These are phyloP conservation scores for Coccyzus lansbergi DNA, from an alignment of 2,797 vertebrate genomes.

Conservation along the genomic window DNA sequence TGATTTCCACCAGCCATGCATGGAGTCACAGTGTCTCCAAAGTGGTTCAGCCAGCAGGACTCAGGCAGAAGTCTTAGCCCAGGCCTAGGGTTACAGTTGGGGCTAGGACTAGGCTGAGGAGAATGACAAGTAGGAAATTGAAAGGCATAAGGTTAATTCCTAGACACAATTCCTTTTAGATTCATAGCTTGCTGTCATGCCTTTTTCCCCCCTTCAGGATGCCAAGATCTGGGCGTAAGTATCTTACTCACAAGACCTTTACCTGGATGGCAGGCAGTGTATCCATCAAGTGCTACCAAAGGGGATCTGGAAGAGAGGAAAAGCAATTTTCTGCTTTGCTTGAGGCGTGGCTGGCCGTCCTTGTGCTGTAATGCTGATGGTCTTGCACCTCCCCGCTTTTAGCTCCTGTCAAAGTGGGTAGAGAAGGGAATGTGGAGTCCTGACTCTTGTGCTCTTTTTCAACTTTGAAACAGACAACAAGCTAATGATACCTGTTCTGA, in stretches of 20 bases:
- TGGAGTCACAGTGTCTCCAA: accelerated
- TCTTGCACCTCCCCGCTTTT: background rate
- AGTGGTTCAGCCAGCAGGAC: background rate
- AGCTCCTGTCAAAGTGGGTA: background rate
- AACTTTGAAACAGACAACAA: background rate
- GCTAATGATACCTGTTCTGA: background rate
- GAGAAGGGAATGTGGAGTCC: background rate
- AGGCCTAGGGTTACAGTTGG: background rate
- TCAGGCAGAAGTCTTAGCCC: background rate
- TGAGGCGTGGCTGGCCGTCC: background rate
- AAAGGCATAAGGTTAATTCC: background rate
- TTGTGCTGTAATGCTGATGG: accelerated
- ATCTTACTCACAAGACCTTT: background rate
- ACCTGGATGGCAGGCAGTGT: background rate
- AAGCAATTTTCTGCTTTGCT: background rate
- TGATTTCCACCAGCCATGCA: background rate
- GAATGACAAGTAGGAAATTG: background rate
- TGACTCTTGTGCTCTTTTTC: background rate
- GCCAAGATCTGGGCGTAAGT: background rate
- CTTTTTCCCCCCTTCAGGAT: background rate
- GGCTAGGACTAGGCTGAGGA: background rate
- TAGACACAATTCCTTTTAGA: background rate
- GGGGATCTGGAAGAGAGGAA: background rate
- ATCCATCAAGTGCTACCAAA: background rate
- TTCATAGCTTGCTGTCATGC: background rate